A percentile compares a stretch with the other conserved stretches of the same genome.
Evolutionary conservation across 2,888 invertebrate genomes (phyloP).

Genomic region (Lathronympha strigana): DNA sequence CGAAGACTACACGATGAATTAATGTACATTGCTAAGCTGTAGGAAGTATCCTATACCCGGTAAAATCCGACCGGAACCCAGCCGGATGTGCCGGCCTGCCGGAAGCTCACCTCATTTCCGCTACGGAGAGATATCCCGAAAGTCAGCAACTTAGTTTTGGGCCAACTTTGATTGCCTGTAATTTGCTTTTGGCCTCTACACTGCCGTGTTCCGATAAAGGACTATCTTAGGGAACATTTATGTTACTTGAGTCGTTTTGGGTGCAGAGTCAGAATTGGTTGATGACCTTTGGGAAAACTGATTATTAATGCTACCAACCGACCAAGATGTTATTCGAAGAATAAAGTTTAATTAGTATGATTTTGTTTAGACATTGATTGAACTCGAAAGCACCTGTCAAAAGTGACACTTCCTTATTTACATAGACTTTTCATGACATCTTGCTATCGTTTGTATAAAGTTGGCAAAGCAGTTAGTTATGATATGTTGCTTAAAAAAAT

Average conservation of each 20-base stretch:
- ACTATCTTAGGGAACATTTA: background rate
- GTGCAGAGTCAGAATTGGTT: background rate
- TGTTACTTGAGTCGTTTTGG: background rate
- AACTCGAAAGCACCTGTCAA: too few relatives aligned
- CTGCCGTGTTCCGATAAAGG: background rate
- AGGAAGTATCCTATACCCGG: constrained; percentile 6
- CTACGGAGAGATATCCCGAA: constrained; percentile 41
- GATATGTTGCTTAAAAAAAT: too few relatives aligned
- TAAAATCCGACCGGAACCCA: constrained; percentile 30
- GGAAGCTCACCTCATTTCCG: constrained; percentile 52
- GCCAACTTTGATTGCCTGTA: constrained; percentile 36
- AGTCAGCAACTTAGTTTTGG: constrained; percentile 41
- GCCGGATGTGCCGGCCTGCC: constrained; percentile 49
- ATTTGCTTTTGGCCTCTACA: constrained; percentile 29
- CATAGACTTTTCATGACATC: too few relatives aligned
- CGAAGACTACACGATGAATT: too few relatives aligned
- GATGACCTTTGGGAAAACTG: constrained; percentile 26
- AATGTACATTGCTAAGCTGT: too few relatives aligned
- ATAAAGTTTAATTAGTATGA: too few relatives aligned
- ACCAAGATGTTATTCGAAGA: too few relatives aligned
- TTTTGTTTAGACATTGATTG: too few relatives aligned
- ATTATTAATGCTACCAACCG: constrained; percentile 16
- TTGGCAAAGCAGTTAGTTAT: too few relatives aligned
- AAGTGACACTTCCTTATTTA: too few relatives aligned
- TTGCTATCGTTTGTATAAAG: too few relatives aligned